Conservation (phyloP, 2,888 invertebrate genomes). For the Allolobophora icterica region DNA sequence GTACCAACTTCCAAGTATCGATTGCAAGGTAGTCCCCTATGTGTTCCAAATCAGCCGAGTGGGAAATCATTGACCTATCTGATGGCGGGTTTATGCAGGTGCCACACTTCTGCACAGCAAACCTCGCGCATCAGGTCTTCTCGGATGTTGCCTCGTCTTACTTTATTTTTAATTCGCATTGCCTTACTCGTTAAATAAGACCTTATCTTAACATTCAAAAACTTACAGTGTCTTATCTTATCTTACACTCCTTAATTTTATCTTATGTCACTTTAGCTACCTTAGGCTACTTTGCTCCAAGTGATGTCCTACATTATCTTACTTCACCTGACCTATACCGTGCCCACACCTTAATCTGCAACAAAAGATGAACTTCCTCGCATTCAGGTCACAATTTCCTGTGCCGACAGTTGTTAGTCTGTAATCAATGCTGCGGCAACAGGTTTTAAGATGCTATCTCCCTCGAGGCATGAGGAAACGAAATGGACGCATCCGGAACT, state of each 20-base stretch:
- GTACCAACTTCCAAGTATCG: too few relatives aligned
- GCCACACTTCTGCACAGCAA: too few relatives aligned
- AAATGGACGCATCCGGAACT: not conserved
- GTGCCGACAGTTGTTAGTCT: not conserved
- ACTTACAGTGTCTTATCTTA: not conserved
- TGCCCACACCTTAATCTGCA: not conserved
- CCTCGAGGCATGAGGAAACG: not conserved
- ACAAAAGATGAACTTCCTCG: not conserved
- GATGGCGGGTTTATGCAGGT: too few relatives aligned
- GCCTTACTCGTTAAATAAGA: too few relatives aligned
- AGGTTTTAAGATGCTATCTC: not conserved
- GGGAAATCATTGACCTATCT: too few relatives aligned
- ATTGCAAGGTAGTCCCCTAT: too few relatives aligned
- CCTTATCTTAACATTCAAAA: not conserved
- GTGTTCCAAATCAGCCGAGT: too few relatives aligned
- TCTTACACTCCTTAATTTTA: not conserved
- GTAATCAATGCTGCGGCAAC: not conserved
- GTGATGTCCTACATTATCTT: not conserved
- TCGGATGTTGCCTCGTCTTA: too few relatives aligned
- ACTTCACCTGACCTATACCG: not conserved
- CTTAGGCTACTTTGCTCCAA: not conserved
- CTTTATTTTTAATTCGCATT: too few relatives aligned
- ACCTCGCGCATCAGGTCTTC: too few relatives aligned
- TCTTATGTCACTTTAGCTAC: not conserved
- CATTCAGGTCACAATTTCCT: slow-evolving; percentile 17